phyloP scores from a whole-genome alignment of 2,113 vertebrate species.

The Thalassoma bifasciatum region DNA sequence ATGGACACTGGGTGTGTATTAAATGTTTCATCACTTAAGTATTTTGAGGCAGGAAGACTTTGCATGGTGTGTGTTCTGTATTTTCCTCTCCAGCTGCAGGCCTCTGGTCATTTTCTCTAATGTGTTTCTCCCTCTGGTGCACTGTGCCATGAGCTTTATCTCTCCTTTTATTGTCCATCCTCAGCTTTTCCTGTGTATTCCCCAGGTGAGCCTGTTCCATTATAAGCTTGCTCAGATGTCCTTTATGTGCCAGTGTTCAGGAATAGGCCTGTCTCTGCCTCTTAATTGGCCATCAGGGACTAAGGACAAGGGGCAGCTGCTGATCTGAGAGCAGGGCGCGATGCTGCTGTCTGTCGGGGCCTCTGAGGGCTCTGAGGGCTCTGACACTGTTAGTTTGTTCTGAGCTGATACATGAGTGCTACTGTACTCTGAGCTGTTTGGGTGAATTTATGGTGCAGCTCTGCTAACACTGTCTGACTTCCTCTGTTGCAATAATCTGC shows the following conservation, averaged over 20 bases:
- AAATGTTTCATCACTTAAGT: slow-evolving; percentile 25
- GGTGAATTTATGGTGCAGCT: no score
- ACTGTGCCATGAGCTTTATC: slow-evolving; percentile 9
- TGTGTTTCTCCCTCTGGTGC: not conserved
- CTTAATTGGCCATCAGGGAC: slow-evolving; percentile 68
- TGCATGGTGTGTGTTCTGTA: not conserved
- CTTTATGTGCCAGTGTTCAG: slow-evolving; percentile 48
- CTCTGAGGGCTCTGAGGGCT: slow-evolving; percentile 7
- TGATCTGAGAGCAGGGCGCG: slow-evolving; percentile 8
- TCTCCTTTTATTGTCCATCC: slow-evolving; percentile 9
- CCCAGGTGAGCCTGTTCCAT: slow-evolving; percentile 29
- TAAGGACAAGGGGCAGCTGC: slow-evolving; percentile 33
- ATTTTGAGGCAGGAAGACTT: slow-evolving; percentile 21
- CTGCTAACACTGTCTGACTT: no score
- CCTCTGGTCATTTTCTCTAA: not conserved
- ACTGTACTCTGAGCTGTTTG: no score
- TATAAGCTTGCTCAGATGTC: slow-evolving; percentile 30
- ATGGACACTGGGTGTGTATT: slow-evolving; percentile 23
- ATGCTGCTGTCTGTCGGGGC: not conserved
- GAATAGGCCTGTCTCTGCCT: slow-evolving; percentile 27
- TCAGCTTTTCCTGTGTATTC: slow-evolving; percentile 23
- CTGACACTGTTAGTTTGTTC: not conserved
- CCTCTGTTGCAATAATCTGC: no score
- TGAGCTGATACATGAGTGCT: not conserved
- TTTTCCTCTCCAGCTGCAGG: not conserved